Percentiles rank a stretch among this genome's conserved stretches.
Evolutionary conservation across 2,113 vertebrate genomes (phyloP).

Genomic region (Passer montanus): DNA sequence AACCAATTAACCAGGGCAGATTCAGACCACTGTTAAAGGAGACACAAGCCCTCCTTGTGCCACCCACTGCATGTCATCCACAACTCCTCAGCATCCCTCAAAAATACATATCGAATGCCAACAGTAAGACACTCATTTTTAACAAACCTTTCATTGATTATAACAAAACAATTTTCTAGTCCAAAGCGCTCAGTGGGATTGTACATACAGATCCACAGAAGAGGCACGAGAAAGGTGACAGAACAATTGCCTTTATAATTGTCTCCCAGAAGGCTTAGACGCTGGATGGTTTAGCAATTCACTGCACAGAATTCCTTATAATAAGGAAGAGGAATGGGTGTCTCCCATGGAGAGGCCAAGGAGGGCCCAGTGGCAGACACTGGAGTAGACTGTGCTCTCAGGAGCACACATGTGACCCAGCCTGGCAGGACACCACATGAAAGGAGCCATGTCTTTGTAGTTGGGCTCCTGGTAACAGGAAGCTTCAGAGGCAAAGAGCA

Average conservation of each 20-base stretch:
- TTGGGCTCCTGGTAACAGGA: background rate
- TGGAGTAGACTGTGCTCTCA: background rate
- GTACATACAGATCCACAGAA: background rate
- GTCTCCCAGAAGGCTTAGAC: background rate
- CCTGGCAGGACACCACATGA: background rate
- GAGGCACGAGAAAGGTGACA: background rate
- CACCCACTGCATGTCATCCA: background rate
- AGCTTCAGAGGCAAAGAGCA: background rate
- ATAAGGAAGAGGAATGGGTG: background rate
- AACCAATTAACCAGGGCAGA: background rate
- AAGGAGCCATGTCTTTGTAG: background rate
- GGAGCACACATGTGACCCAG: background rate
- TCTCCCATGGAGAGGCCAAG: background rate
- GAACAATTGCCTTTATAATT: background rate
- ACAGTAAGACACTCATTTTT: background rate
- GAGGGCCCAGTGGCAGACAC: accelerated
- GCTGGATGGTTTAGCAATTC: background rate
- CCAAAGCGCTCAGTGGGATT: background rate
- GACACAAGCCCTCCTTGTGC: background rate
- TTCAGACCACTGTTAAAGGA: background rate
- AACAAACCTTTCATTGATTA: background rate
- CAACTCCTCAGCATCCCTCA: background rate
- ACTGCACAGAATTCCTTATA: background rate
- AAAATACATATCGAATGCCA: background rate
- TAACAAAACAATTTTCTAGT: background rate